phyloP scores from a whole-genome alignment of 1,140 invertebrate genomes.

The Acromyrmex echinatior region DNA sequence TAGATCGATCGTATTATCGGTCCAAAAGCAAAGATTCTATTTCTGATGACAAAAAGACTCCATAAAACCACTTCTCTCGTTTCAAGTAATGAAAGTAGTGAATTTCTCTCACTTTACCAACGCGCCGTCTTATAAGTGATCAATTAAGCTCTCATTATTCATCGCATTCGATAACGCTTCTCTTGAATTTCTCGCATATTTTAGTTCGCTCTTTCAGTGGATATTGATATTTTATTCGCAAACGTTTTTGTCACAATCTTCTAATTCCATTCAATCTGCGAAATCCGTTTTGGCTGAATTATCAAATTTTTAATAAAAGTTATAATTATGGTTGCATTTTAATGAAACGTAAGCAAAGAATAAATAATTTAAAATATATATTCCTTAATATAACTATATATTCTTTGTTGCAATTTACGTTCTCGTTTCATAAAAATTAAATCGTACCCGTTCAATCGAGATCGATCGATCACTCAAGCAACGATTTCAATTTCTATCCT shows the following conservation, averaged over 20 bases:
- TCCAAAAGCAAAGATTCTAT: slow-evolving; percentile 25
- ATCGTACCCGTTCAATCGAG: background rate
- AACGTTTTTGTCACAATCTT: background rate
- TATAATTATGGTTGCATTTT: background rate
- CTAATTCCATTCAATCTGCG: background rate
- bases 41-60: slow-evolving; percentile 40
- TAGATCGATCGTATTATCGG: slow-evolving; percentile 43
- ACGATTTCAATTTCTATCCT: slow-evolving; percentile 59
- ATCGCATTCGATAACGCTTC: slow-evolving; percentile 31
- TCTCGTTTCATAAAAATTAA: slow-evolving; percentile 42
- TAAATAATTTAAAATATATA: background rate
- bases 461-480: slow-evolving; percentile 32
- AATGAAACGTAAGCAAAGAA: background rate
- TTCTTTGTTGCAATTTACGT: background rate
- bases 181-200: slow-evolving; percentile 22
- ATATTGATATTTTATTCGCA: slow-evolving; percentile 51
- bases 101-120: slow-evolving; percentile 36
- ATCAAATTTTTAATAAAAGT: background rate
- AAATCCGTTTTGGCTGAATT: background rate
- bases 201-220: background rate
- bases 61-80: slow-evolving; percentile 40
- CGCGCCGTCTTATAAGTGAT: slow-evolving; percentile 32
- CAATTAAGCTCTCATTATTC: slow-evolving; percentile 48
- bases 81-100: slow-evolving; percentile 51
- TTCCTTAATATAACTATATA: too few relatives aligned